Percentiles rank a stretch among this genome's conserved stretches.
Conservation (phyloP, 2,113 vertebrate genomes). For the Rhineura floridana region DNA sequence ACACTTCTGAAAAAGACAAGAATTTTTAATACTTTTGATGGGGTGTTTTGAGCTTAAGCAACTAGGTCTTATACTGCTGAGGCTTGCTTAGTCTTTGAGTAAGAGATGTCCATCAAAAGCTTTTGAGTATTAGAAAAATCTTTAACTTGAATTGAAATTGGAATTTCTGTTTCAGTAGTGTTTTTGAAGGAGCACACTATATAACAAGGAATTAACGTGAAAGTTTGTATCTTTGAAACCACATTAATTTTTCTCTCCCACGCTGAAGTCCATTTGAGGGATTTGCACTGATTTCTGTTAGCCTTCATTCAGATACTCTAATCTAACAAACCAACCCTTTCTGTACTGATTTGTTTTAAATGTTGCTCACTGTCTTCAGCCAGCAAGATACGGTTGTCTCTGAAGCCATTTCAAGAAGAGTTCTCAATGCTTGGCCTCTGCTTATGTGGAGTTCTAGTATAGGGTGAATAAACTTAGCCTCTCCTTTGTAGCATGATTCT, state of each 20-base stretch:
- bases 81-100: neutral
- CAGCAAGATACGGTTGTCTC: neutral
- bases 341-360: neutral
- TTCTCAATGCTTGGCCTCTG: neutral
- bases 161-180: neutral
- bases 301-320: neutral
- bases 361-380: neutral
- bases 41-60: neutral
- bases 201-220: neutral
- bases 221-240: neutral
- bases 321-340: neutral
- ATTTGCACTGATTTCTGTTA: neutral
- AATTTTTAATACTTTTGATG: neutral
- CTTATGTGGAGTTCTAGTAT: neutral
- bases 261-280: neutral
- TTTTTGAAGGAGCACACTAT: neutral
- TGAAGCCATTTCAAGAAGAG: neutral
- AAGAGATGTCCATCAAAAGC: neutral
- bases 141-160: neutral
- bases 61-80: neutral
- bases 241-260: neutral
- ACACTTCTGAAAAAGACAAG: neutral
- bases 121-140: neutral
- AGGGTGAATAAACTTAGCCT: neutral
- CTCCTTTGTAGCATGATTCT: neutral